Evolutionary conservation across 64 coral and sea anemone species (phyloP).

Genomic region (Actinia equina): DNA sequence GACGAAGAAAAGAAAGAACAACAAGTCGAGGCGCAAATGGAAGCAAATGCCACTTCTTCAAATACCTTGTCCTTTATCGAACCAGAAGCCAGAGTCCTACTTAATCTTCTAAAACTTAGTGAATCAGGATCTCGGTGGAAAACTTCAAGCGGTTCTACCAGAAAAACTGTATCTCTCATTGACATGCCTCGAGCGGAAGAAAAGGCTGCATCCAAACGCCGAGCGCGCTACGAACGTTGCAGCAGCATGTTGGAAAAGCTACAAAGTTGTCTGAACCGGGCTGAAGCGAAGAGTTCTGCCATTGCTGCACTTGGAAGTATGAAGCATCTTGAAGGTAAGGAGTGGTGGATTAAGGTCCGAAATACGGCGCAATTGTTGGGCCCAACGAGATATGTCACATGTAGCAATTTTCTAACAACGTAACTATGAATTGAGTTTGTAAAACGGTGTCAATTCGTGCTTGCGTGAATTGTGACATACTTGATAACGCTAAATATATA

Average conservation of each 20-base stretch:
- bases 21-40: neutral
- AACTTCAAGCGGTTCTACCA: neutral
- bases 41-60: neutral
- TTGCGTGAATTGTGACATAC: no score
- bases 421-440: no score
- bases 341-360: neutral
- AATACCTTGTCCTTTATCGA: conserved; percentile 32
- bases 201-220: conserved; percentile 21
- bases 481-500: no score
- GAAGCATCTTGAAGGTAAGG: conserved; percentile 52
- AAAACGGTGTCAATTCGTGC: no score
- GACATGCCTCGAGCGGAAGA: conserved; percentile 49
- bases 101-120: conserved; percentile 44
- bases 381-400: no score
- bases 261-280: conserved; percentile 59
- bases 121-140: conserved; percentile 51
- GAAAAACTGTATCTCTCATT: conserved; percentile 43
- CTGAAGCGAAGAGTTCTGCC: conserved; percentile 46
- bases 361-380: neutral
- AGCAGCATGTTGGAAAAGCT: conserved; percentile 62
- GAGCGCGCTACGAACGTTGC: conserved; percentile 37
- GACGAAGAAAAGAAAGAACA: conserved; percentile 27
- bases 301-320: conserved; percentile 39
- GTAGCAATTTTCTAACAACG: no score
- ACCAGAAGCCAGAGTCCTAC: conserved; percentile 42